A percentile compares a stretch with the other conserved stretches of the same genome.
phyloP scores from a whole-genome alignment of 2,888 invertebrate genomes.

The Xestia xanthographa region DNA sequence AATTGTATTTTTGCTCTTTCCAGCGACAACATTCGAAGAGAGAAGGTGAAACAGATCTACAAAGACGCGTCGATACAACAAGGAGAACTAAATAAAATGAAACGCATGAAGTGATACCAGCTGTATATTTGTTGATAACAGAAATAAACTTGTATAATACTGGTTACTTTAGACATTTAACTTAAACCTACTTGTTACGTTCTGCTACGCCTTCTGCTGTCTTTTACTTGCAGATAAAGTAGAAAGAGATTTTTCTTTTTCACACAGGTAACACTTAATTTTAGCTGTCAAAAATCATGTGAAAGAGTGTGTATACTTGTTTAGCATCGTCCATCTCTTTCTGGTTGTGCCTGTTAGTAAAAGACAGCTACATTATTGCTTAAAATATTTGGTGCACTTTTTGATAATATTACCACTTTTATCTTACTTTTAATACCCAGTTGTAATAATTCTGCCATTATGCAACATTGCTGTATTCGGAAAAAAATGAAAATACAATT shows the following conservation, averaged over 20 bases:
- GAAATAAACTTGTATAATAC: constrained; percentile 44
- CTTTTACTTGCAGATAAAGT: neutral
- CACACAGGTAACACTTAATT: neutral
- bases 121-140: constrained; percentile 36
- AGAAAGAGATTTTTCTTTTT: neutral
- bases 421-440: neutral
- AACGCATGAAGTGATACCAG: constrained; percentile 88
- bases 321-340: constrained; percentile 3
- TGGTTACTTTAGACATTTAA: constrained; percentile 11
- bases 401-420: neutral
- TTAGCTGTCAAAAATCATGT: neutral
- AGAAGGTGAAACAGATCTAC: constrained; percentile 96
- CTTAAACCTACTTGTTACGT: constrained; percentile 23
- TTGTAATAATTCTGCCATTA: neutral
- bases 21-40: constrained; percentile 95
- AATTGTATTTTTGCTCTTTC: constrained; percentile 68
- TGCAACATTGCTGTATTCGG: neutral
- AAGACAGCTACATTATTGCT: neutral
- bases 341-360: neutral
- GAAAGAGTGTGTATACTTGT: neutral
- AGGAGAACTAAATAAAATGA: constrained; percentile 94
- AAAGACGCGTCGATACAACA: constrained; percentile 95
- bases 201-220: neutral
- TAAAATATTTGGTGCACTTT: constrained; percentile 1
- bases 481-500: neutral